A percentile compares a stretch with the other conserved stretches of the same genome.
These are phyloP conservation scores for Branchellion lobata DNA, from an alignment of 2,888 invertebrate genomes.

Conservation along the genomic window DNA sequence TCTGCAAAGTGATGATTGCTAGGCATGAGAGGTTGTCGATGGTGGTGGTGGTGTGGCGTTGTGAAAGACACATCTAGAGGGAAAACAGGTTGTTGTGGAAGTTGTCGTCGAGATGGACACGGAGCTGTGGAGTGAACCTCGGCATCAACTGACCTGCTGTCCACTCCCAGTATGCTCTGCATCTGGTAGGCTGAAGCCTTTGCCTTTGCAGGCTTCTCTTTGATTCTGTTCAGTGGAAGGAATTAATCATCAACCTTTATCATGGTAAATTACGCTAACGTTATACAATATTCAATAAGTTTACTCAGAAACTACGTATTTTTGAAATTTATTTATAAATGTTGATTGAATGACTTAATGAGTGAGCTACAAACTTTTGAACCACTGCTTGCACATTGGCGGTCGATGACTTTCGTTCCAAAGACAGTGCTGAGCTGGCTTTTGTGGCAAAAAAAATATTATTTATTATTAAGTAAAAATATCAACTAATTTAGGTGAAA, in stretches of 20 bases:
- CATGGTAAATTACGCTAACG: neutral
- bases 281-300: neutral
- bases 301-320: too few species aligned
- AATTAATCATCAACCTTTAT: too few species aligned
- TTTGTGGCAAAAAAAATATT: too few species aligned
- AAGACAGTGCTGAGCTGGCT: neutral
- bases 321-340: too few species aligned
- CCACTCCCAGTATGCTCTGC: neutral
- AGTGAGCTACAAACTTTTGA: neutral
- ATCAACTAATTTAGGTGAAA: neutral
- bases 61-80: neutral
- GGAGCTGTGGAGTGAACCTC: neutral
- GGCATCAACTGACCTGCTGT: neutral
- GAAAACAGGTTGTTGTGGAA: neutral
- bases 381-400: neutral
- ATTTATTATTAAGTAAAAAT: neutral
- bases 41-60: neutral
- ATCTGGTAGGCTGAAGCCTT: neutral
- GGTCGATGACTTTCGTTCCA: neutral
- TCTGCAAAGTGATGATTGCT: neutral
- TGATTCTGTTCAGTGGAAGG: neutral
- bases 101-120: neutral
- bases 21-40: neutral
- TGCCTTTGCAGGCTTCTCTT: conserved; percentile 3
- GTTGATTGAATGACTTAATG: too few species aligned